Evolutionary conservation across 2,113 vertebrate genomes (phyloP), one percentile per base, ranked within the genome.

Genomic region (Furnarius figulus): DNA sequence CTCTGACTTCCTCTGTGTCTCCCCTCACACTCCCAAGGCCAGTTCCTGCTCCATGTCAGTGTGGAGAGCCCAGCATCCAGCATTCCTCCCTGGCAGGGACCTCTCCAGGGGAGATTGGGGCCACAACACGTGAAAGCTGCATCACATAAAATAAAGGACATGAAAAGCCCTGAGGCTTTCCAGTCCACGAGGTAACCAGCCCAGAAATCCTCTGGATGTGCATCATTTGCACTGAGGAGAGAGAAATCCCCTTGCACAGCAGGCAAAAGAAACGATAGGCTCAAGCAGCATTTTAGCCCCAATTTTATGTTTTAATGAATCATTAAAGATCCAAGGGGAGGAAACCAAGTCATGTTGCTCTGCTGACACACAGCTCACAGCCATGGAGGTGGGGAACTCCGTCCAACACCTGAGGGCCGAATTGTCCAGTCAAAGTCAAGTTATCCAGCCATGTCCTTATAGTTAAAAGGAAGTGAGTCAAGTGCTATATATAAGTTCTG

Each of bases 401-500:
- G 35, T 65, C n/a, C 49, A 82, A 14, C 6, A 20, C 33, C 5
- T 5, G 17, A 77, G 77, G 52, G 47, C 21, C 1, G 0, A 88
- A 19, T 62, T 33, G 46, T 59, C 37, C 14, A 33, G 31, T 70
- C 59, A 40, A 39, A 94, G n/a, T 66, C 20, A 74, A 67, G 42
- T 30, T 68, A 72, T 22, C 20, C 68, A 50, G 46, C 23, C 46
- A 27, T 0, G 12, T 9, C 68, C 61, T 63, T 83, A 3, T 35
- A n/a, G 24, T 74, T 68, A 79, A 85, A 68, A 66, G 50, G 28
- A 37, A 65, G 37, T 6, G 35, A 86, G 56, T 52, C 63, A 84
- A 67, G 63, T 0, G 0, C 85, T 84, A 65, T 35, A 62, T 67
- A 11, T 62, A 81, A 62, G 1, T 0, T 17, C 68, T 28, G 17